Base-by-base conservation (phyloP, 2,888 invertebrate genomes). In the Acronicta psi region DNA sequence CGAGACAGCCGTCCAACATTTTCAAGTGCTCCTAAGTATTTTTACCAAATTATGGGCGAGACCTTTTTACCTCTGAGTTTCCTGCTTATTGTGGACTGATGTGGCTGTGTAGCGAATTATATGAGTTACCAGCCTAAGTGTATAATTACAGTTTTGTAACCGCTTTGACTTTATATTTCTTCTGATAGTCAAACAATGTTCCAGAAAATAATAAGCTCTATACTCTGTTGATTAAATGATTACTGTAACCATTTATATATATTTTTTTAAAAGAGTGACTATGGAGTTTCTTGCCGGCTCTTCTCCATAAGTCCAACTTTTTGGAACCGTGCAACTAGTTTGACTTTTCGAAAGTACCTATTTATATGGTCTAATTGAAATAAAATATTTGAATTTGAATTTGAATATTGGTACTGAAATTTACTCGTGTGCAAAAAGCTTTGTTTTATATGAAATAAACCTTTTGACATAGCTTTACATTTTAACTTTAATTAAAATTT, bases 1-100 rank as follows among this genome's bases (percentile, higher is more conserved):
- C 78, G 55, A 83, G 87, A 87, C 89, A 84, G 81, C 83, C 85
- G 81, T 73, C 83, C 81, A 79, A 81, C 82, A 80, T 77, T 85
- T 81, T 85, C 79, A 79, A 89, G 86, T 79, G 79, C 79, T 80
- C 74, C 75, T 75, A 72, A 82, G 81, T 77, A 84, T 84, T 85
- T 83, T 84, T 82, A 79, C 82, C 82, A 84, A 87, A 85, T 87
- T 87, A 82, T 79, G 69, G 68, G 52, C 67, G 66, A 77, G 73
- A 72, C 72, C 68, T 75, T 73, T 76, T 75, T 69, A 73, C 58
- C 51, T 62, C 40, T 46, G 29, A 47, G 43, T 44, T 40, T 17
- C 42, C 52, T 37, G 17, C 60, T 55, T 59, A 49, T 58, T 42
- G 46, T 43, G 51, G 49, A 57, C 46, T 50, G 38, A 69, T 55